phyloP scores from a whole-genome alignment of 2,888 invertebrate species.

The Parnassius smintheus region DNA sequence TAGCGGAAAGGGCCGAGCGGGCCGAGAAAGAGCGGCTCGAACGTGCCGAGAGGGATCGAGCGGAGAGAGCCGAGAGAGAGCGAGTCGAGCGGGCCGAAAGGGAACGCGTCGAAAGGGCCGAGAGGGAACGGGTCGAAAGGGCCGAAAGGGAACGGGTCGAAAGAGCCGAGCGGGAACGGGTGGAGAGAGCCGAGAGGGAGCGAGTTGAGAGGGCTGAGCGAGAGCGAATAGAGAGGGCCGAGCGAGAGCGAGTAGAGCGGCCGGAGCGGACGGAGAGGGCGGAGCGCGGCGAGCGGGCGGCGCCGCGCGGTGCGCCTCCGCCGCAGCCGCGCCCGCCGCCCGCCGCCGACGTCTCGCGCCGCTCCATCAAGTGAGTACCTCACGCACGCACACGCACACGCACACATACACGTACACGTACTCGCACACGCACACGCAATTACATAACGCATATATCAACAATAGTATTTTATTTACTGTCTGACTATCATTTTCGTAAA shows the following conservation, averaged over 20 bases:
- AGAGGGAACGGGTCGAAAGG: slow-evolving; percentile 52
- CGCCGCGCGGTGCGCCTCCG: slow-evolving; percentile 41
- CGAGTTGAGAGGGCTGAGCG: slow-evolving; percentile 49
- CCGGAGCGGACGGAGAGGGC: slow-evolving; percentile 46
- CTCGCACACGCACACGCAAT: no score
- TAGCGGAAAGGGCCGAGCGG: slow-evolving; percentile 48
- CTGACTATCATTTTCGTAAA: no score
- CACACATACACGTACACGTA: no score
- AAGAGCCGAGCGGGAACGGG: slow-evolving; percentile 49
- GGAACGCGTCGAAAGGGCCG: slow-evolving; percentile 52
- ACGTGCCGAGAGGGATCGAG: slow-evolving; percentile 33
- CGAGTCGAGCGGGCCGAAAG: slow-evolving; percentile 42
- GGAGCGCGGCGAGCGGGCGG: slow-evolving; percentile 47
- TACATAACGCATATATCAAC: no score
- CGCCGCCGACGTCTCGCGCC: slow-evolving; percentile 86
- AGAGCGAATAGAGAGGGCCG: slow-evolving; percentile 37
- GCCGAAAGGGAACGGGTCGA: slow-evolving; percentile 53
- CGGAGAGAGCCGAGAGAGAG: slow-evolving; percentile 37
- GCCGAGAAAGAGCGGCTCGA: slow-evolving; percentile 52
- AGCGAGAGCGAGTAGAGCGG: slow-evolving; percentile 52
- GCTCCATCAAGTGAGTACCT: slow-evolving; percentile 85
- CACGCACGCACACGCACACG: not conserved
- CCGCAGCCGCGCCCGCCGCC: slow-evolving; percentile 55
- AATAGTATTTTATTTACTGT: no score
- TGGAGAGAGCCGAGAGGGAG: slow-evolving; percentile 35